Base-by-base conservation (phyloP, 1,140 invertebrate species). In the Uloborus diversus region DNA sequence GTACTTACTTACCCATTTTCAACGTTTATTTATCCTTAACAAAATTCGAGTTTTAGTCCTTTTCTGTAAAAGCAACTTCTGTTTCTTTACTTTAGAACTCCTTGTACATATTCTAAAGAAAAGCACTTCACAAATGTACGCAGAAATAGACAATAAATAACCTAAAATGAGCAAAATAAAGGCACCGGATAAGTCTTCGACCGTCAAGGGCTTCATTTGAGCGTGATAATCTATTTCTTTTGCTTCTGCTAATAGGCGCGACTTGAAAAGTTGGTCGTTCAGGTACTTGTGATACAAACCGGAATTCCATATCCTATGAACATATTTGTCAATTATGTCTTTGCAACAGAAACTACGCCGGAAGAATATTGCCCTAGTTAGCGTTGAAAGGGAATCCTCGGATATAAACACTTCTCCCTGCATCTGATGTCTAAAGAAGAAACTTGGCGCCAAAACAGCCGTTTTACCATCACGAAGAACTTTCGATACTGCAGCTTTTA, bases 211-310 rank as follows among this genome's bases (percentile, higher is more conserved):
- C 20, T 42, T 64, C 11, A 64, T 23, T 7, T 23, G 4, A 11
- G n/a, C 32, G 5, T 35, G 32, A 13, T 25, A 0, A 11, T 2
- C 20, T 3, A 13, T 33, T 61, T n/a, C 2, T 0, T 17, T 11
- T 5, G 27, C 25, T 4, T 27, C 57, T 30, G 57, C 0, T 11
- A 0, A 13, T 4, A 70, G 7, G 17, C 59, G 17, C 4, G 27
- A 7, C 4, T 17, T 20, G 32, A 70, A 70, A 17, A 70, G 17
- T 17, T 33, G 23, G 49, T 70, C 68, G 5, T 56, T n/a, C 3
- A 57, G 20, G 4, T 57, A 3, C 28, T 70, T 70, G 5, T n/a
- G 25, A 59, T 70, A 70, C 23, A 70, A 13, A 7, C 68, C 68
- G 27, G 30, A 30, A 14, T 49, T 20, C 11, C 32, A 37, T 23